Conservation (phyloP, 2,888 invertebrate genomes). For the Frankliniella intonsa region DNA sequence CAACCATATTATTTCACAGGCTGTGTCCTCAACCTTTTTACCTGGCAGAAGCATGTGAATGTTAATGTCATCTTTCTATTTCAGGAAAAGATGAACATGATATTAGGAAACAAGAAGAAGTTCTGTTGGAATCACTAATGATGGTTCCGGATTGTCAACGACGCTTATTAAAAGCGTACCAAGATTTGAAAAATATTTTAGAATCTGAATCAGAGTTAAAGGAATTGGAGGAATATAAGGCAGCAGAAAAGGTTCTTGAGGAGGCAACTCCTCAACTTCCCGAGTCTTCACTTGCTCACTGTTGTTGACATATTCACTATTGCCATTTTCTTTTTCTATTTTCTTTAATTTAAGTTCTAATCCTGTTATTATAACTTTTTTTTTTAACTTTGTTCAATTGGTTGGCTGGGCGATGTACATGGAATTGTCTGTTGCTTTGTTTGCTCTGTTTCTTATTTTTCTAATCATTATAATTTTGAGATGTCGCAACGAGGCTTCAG, state of each 20-base stretch:
- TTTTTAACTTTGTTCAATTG: neutral
- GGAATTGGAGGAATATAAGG: conserved; percentile 63
- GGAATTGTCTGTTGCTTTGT: neutral
- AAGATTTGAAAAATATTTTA: conserved; percentile 68
- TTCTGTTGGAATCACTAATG: conserved; percentile 81
- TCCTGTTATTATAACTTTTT: neutral
- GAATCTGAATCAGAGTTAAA: conserved; percentile 73
- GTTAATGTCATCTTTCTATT: conserved; percentile 33
- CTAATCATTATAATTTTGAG: neutral
- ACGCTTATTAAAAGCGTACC: conserved; percentile 67
- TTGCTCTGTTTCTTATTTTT: neutral
- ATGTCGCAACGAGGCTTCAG: neutral
- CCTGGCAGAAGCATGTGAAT: neutral
- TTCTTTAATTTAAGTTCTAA: neutral
- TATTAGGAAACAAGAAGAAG: conserved; percentile 80
- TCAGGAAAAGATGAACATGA: conserved; percentile 70
- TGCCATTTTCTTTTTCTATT: neutral
- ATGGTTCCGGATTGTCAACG: conserved; percentile 90
- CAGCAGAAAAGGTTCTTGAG: conserved; percentile 63
- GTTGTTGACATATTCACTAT: neutral
- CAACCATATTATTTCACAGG: too few relatives aligned
- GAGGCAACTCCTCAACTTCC: conserved; percentile 47
- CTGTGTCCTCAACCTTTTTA: neutral
- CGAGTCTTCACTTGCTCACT: conserved; percentile 31
- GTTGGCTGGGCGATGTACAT: neutral